Base-by-base conservation (phyloP, 2,888 invertebrate species). In the Papilio demoleus region DNA sequence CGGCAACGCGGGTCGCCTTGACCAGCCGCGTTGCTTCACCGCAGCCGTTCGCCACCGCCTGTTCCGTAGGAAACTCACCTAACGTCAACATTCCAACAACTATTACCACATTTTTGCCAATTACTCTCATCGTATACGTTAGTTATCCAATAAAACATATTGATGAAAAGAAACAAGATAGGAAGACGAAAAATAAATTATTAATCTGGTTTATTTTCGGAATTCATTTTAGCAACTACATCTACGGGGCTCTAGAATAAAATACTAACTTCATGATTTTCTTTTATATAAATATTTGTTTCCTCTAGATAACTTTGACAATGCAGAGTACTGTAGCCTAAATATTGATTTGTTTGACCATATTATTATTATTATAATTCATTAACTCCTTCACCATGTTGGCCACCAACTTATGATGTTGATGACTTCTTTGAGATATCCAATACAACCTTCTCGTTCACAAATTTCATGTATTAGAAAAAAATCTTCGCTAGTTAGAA, bases 11-110 rank as follows among this genome's bases (percentile, higher is more conserved):
- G 82, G 70, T 83, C 74, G 78, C 83, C 83, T 83, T 83, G 83
- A 83, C 81, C 82, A 77, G 67, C 67, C 65, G 66, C n/a, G 75
- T 82, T 81, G 80, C 81, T 70, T 73, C 79, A 82, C 73, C 71
- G 72, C 73, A 72, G 74, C 76, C 78, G 75, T 75, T 75, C 77
- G 73, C 72, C 67, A 17, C 34, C 38, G 42, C 56, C 67, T 64
- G 74, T 71, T 73, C 73, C 68, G 75, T 73, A 77, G 80, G 81
- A 80, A 80, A 80, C 75, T 77, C 79, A 78, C 74, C 75, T 75
- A 74, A 73, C 74, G 73, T 72, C 71, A 22, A 56, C 62, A 56
- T 61, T 62, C 56, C 34, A 56, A 34, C 6, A n/a, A 19, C 67
- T 27, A 53, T 67, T 62, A 56, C 53, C 40, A 62, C 62, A 62